A percentile compares a stretch with the other conserved stretches of the same genome.
phyloP scores from a whole-genome alignment of 2,797 vertebrate genomes.

The Syndactyla subalaris region DNA sequence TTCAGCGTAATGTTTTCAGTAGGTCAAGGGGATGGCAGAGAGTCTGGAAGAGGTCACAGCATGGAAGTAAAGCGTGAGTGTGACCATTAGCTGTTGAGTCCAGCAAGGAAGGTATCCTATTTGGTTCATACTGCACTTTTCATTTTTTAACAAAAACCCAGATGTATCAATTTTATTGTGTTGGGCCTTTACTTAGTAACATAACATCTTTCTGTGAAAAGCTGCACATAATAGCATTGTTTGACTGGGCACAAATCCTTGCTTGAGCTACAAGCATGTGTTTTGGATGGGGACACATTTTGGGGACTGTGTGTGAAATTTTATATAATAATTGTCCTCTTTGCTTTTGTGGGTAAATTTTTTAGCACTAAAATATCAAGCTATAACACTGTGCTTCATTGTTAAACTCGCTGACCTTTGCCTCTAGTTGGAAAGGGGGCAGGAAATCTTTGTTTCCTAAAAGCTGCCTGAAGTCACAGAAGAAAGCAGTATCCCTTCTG shows the following conservation, averaged over 20 bases:
- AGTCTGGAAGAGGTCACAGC: not conserved
- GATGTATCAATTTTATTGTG: not conserved
- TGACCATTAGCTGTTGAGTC: not conserved
- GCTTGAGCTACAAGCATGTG: not conserved
- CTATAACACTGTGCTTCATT: slow-evolving; percentile 25
- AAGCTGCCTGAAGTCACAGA: slow-evolving; percentile 49
- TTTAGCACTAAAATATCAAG: not conserved
- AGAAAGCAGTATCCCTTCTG: slow-evolving; percentile 38
- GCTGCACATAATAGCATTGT: not conserved
- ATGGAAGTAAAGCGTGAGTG: fast-evolving
- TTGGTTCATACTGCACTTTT: not conserved
- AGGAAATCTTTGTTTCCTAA: slow-evolving; percentile 65
- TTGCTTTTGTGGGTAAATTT: slow-evolving; percentile 22
- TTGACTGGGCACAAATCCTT: not conserved
- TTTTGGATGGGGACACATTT: not conserved
- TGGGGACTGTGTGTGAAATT: not conserved
- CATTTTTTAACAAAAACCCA: fast-evolving
- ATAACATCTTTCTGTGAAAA: not conserved
- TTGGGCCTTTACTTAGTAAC: not conserved
- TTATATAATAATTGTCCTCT: not conserved
- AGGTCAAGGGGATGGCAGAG: not conserved
- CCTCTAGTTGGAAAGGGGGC: slow-evolving; percentile 41
- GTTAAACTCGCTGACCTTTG: slow-evolving; percentile 48
- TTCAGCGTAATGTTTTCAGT: not conserved
- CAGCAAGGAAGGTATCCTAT: not conserved